These are phyloP conservation scores for Microcebus lehilahytsara DNA, from an alignment of 2,113 vertebrate species.

Conservation along the genomic window DNA sequence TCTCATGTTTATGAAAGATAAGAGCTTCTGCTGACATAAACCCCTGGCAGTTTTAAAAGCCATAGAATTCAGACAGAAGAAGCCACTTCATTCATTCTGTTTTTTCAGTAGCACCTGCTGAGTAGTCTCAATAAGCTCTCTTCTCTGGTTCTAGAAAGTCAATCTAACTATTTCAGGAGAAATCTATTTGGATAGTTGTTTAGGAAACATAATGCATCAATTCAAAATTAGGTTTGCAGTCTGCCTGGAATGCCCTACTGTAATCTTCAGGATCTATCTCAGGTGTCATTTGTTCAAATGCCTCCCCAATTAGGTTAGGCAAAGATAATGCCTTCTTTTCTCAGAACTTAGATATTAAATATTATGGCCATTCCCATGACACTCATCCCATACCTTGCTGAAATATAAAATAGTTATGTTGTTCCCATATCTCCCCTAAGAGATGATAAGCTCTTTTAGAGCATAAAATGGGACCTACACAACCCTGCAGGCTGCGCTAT, in stretches of 20 bases:
- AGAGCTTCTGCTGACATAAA: neutral
- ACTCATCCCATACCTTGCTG: neutral
- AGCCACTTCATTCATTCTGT: neutral
- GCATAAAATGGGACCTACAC: neutral
- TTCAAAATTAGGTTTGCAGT: neutral
- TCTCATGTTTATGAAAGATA: neutral
- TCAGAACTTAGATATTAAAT: neutral
- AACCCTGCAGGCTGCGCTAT: neutral
- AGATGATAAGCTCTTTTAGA: neutral
- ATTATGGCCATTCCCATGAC: neutral
- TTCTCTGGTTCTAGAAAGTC: neutral
- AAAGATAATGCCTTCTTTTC: neutral
- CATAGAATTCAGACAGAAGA: neutral
- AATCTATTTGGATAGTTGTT: neutral
- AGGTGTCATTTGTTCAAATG: neutral
- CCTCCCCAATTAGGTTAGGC: neutral
- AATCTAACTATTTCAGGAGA: neutral
- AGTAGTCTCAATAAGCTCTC: neutral
- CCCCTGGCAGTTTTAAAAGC: neutral
- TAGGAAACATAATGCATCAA: neutral
- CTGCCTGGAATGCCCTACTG: neutral
- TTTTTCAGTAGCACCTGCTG: neutral
- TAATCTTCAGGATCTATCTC: neutral
- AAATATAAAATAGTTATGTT: neutral
- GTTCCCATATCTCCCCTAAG: neutral